Base-by-base conservation (phyloP, 2,888 invertebrate species). In the Ectemnius continuus region DNA sequence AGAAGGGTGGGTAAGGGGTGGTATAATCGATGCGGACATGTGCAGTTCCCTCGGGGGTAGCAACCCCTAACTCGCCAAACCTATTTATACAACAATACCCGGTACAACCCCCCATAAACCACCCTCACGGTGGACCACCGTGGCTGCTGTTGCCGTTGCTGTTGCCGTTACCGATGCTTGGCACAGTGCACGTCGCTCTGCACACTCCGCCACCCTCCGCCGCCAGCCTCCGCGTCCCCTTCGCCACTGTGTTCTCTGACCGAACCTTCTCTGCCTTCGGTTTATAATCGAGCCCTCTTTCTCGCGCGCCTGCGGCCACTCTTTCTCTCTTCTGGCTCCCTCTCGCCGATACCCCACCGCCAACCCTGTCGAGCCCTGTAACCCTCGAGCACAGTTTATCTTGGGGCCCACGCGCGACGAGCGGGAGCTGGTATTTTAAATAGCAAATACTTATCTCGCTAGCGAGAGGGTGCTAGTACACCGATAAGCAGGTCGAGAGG, bases 1-100 rank as follows among this genome's bases (percentile, higher is more conserved):
- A 76, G 73, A 78, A 23, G 68, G 73, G 69, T 73, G 58, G 74
- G 74, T 78, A 80, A 80, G 80, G 86, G 78, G 81, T 75, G 83
- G 87, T 89, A 89, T 90, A 90, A 89, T 90, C 90, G 90, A 89
- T 91, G 89, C 88, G 88, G 90, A 91, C 91, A 90, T 91, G 91
- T 90, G 91, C 90, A 90, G 89, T 86, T 89, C 90, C 89, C 91
- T 85, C 84, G 90, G 89, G 90, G 87, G 85, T 85, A 86, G 86
- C 90, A 89, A 90, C 89, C 91, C 91, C 91, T 90, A 90, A 91
- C 90, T 90, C 88, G 88, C 90, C 91, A 90, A 91, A 91, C 90
- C 90, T 90, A 91, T 91, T 91, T 91, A 90, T 91, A 90, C 90
- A 91, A 91, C 91, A 91, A 91, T 90, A 88, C 89, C 81, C 84